Evolutionary conservation across 2,797 vertebrate genomes (phyloP), one percentile per base, ranked within the genome.

Genomic region (Cetoscarus ocellatus): DNA sequence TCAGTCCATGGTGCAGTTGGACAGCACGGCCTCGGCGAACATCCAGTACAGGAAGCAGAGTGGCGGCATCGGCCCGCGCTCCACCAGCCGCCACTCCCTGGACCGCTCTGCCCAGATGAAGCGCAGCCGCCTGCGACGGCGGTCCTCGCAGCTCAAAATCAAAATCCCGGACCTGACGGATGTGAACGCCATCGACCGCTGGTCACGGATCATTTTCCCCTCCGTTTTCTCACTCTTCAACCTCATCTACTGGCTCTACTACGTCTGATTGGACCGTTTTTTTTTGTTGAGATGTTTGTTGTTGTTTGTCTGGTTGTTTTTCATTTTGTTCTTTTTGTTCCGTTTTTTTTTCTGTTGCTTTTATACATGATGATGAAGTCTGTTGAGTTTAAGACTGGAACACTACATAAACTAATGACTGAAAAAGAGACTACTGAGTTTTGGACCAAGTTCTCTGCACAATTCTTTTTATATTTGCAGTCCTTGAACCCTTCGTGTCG

Each of bases 101-200:
- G 96, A 97, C 86, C 95, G 96, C 73, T 82, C 93, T 10, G 88
- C 94, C 56, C 73, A 96, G 69, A 85, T 92, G 75, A 98, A 95
- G 90, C 96, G 96, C 87, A 94, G 94, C 73, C 96, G 96, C 59
- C 95, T 98, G 92, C 93, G 97, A 76, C 94, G 97, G 79, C 95
- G 97, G 75, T 97, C 97, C 65, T 98, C 97, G 0, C 97, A 98
- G 89, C 93, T 98, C 81, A 97, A 96, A 89, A 97, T 98, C 75
- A 98, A 98, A 93, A 98, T 98, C 90, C 97, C 97, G 0, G 96
- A 98, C 91, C 94, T 98, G 86, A 98, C 97, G 7, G 97, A 98
- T 91, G 97, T 98, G 83, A 98, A 98, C 81, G 95, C 97, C 89
- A 97, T 98, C 43, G 97, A 98, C 94, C 96, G 97, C 85, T 98